Evolutionary conservation across 2,888 invertebrate species (phyloP).

Genomic region (Anagyrus pseudococci): DNA sequence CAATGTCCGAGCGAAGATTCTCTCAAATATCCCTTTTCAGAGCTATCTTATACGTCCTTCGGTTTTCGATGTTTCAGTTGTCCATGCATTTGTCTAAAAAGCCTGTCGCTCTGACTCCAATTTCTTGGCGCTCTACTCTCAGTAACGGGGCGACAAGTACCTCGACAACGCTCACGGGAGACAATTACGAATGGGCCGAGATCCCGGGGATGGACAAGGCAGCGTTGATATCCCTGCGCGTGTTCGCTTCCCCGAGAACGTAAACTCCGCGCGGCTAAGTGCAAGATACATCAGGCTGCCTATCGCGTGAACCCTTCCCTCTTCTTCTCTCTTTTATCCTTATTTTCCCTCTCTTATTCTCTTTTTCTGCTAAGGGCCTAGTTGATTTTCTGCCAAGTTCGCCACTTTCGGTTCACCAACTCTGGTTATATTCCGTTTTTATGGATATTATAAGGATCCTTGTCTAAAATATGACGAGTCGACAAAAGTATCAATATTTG

Average conservation of each 20-base stretch:
- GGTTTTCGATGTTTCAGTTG: background rate
- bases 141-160: conserved; percentile 25
- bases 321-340: conserved; percentile 31
- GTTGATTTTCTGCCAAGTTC: too few relatives aligned
- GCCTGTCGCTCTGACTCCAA: conserved; percentile 27
- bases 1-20: too few relatives aligned
- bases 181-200: conserved; percentile 49
- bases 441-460: too few relatives aligned
- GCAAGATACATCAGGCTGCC: conserved; percentile 59
- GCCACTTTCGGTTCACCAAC: too few relatives aligned
- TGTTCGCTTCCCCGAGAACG: conserved; percentile 32
- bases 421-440: too few relatives aligned
- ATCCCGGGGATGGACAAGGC: conserved; percentile 44
- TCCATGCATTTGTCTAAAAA: conserved; percentile 7
- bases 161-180: conserved; percentile 22
- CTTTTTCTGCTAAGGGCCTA: too few relatives aligned
- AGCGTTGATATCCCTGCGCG: conserved; percentile 35
- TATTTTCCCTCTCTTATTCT: too few relatives aligned
- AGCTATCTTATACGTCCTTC: background rate
- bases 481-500: too few relatives aligned
- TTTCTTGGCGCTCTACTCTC: conserved; percentile 25
- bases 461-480: too few relatives aligned
- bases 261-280: conserved; percentile 49
- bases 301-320: conserved; percentile 32
- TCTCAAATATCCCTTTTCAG: too few relatives aligned